Base-by-base conservation (phyloP, 2,888 invertebrate species). In the Dexiosoma caninum region DNA sequence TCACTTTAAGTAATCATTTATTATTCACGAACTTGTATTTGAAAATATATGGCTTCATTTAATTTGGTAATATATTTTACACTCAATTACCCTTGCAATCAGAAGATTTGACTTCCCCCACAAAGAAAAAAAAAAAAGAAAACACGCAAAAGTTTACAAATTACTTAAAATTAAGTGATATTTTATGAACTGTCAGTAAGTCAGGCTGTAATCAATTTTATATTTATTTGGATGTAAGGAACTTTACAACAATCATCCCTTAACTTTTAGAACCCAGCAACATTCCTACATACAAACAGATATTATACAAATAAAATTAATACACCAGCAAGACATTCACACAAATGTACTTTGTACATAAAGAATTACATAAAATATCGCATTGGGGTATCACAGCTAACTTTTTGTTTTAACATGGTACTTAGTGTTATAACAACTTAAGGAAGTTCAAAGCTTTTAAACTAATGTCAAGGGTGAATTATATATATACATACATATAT, bases 221-320 rank as follows among this genome's bases (percentile, higher is more conserved):
- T 82, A 83, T 85, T 84, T 82, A 84, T 85, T 81, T 84, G 82
- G 60, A 70, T 82, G 83, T 83, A 83, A 83, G 81, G 78, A 83
- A 84, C 83, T 83, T 79, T 71, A 44, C 60, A 35, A 0, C 21
- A 83, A 80, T 84, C 84, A 84, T 82, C 83, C 83, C 83, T 81
- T 82, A 81, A n/a, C 16, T 27, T 27, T 27, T 27, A 3, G 27
- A 27, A 27, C 6, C 6, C 4, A 3, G 6, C 27, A 3, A 27
- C 27, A 5, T 3, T 27, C 4, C 27, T 5, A 27, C 3, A 6
- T 27, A 27, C 27, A 6, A 5, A 27, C 6, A 27, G 3, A 27
- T 27, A 6, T 27, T 27, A n/a, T 27, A 27, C 35, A 14, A 51
- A 16, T 30, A 16, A 23, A 9, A 21, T 5, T 46, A 46, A n/a